Base-by-base conservation (phyloP, 2,888 invertebrate genomes). In the Cheilosia grossa region DNA sequence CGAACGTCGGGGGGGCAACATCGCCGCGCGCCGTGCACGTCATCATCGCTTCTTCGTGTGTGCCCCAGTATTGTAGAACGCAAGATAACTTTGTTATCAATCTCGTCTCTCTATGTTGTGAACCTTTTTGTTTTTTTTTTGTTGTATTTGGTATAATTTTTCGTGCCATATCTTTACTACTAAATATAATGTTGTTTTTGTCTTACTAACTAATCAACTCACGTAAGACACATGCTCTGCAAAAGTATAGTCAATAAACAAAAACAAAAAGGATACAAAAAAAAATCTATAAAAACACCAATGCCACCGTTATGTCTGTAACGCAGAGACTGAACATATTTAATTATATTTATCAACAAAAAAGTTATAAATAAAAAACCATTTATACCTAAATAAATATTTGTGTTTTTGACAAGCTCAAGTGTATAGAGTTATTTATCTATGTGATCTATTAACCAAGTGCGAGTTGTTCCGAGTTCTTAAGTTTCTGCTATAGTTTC, bases 1-100 rank as follows among this genome's bases (percentile, higher is more conserved):
- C 77, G 85, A 75, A 77, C 85, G 85, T 85, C 77, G 85, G 85
- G 85, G 85, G 85, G 85, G 85, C 81, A 81, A 85, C 81, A 85
- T 85, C 85, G 85, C 66, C 75, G 81, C 75, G 85, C 85, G 77
- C 27, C 81, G 81, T 47, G 85, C 75, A 85, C 85, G 81, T 81
- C 85, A 85, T 80, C 70, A 72, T 54, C 85, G 81, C 51, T 85
- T 77, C 59, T 72, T 85, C 85, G 85, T 81, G 70, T 77, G 53
- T 85, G 81, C 85, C 85, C 85, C 85, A 85, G 21, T 79, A 58
- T 70, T 72, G 58, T 66, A 66, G 47, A 56, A 63, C 37, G 37
- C 44, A 49, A 72, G 79, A 79, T 79, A 79, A 79, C 75, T 67
- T 58, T 81, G 81, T 85, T 85, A 85, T 85, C 85, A 85, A 30